phyloP scores from a whole-genome alignment of 2,113 vertebrate species.

The Neogobius melanostomus region DNA sequence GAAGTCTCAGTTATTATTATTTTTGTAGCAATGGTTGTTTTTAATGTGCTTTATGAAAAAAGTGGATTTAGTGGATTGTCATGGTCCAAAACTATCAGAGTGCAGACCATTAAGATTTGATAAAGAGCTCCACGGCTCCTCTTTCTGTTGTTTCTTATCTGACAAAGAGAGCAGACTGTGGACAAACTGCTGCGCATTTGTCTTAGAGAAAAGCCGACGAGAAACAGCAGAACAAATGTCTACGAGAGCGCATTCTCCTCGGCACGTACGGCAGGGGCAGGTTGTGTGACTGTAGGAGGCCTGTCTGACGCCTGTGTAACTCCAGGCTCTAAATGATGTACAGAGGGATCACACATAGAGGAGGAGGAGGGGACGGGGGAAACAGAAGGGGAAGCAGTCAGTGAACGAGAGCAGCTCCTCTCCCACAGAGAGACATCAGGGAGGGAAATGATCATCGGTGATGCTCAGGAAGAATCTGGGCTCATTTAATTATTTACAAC shows the following conservation, averaged over 20 bases:
- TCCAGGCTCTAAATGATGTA: slow-evolving; percentile 40
- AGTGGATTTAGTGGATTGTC: no score
- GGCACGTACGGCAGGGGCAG: slow-evolving; percentile 35
- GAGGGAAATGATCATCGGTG: slow-evolving; percentile 43
- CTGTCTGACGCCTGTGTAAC: slow-evolving; percentile 49
- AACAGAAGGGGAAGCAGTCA: slow-evolving; percentile 45
- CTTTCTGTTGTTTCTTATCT: no score
- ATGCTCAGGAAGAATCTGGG: slow-evolving; percentile 35
- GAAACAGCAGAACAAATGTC: not conserved
- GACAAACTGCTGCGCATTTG: no score
- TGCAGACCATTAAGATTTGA: no score
- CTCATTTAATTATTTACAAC: not conserved
- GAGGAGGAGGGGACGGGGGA: slow-evolving; percentile 19
- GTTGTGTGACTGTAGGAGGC: slow-evolving; percentile 52
- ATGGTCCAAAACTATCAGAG: no score
- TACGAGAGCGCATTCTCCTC: not conserved
- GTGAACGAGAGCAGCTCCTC: slow-evolving; percentile 27
- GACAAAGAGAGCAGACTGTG: no score
- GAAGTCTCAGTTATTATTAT: no score
- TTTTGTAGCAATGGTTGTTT: no score
- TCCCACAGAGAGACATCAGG: slow-evolving; percentile 49
- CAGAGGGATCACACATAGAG: slow-evolving; percentile 11
- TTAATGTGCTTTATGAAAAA: no score
- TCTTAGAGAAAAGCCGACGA: not conserved
- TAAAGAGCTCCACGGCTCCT: no score